Base-by-base conservation (phyloP, 2,113 vertebrate species). In the Gnathonemus longibarbis region DNA sequence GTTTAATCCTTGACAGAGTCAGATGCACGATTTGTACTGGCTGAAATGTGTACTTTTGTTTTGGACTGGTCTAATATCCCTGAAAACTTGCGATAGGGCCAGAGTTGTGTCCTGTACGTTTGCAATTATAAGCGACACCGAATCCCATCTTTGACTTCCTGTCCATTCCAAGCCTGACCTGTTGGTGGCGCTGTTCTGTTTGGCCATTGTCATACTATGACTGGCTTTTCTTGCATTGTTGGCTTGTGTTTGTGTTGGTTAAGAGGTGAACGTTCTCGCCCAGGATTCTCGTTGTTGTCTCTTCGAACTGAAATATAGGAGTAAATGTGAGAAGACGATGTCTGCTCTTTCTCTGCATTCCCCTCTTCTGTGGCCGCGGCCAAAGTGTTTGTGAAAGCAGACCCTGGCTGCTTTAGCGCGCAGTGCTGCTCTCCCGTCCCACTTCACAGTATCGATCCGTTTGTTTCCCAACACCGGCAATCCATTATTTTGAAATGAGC, bases 121-220 rank as follows among this genome's bases (percentile, higher is more conserved):
- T 39, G 42, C 31, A 42, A 21, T 42, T 9, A 46, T 17, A 8
- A 45, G 46, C 5, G 8, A 58, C 56, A 58, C 3, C 3, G 4
- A 50, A 13, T 53, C 50, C 48, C 1, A 2, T 27, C 27, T 87
- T 56, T 35, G 15, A 87, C 50, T 39, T 56, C 4, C 15, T 56
- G 49, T 87, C n/a, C 27, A 74, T 92, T 48, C 31, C 15, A 24
- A 49, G 19, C 53, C 50, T 88, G 7, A 35, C 92, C 92, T 91
- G 87, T 89, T 90, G 92, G 90, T 89, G 92, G 91, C 77, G 91
- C 89, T 92, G 88, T 92, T 88, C 74, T 91, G 87, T 90, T 90
- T 91, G 42, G 52, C 31, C 87, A 56, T 19, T 27, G 24, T 2
- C 0, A 21, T 9, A 7, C 50, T 87, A 66, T n/a, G 58, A 5